Conservation (phyloP, 2,888 invertebrate genomes). For the Drosophila phalerata region DNA sequence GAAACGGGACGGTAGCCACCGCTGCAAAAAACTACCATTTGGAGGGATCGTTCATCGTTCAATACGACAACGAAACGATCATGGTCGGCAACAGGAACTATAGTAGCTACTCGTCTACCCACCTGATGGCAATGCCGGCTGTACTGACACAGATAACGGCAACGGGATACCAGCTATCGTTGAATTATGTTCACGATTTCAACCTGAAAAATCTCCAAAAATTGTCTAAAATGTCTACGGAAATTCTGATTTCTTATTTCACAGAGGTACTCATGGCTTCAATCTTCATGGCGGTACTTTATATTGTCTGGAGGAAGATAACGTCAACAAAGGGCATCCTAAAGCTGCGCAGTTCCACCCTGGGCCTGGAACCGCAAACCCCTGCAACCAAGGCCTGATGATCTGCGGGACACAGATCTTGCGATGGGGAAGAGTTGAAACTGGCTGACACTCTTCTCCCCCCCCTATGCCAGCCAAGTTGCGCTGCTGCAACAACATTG, state of each 20-base stretch:
- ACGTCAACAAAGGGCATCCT: conserved; percentile 5
- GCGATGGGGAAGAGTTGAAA: conserved; percentile 1
- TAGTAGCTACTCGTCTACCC: not conserved
- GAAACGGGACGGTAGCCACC: not conserved
- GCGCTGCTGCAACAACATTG: not conserved
- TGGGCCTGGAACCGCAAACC: not conserved
- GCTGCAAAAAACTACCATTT: not conserved
- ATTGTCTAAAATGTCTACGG: too few relatives aligned
- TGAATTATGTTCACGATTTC: not conserved
- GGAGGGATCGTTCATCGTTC: not conserved
- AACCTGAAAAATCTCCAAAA: too few relatives aligned
- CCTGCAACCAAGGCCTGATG: not conserved
- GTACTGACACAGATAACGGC: conserved; percentile 1
- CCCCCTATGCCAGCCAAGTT: not conserved
- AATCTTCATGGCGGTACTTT: not conserved
- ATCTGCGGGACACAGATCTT: conserved; percentile 6
- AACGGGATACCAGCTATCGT: not conserved
- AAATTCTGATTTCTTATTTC: conserved; percentile 3
- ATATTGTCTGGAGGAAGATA: conserved; percentile 2
- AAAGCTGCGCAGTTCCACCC: not conserved
- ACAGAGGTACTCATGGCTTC: not conserved
- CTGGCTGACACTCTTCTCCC: not conserved
- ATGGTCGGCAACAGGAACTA: not conserved
- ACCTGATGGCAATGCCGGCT: conserved; percentile 9
- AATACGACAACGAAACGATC: conserved; percentile 1